Evolutionary conservation across 2,888 invertebrate species (phyloP).

Genomic region (Chaetogeoica ovagalla): DNA sequence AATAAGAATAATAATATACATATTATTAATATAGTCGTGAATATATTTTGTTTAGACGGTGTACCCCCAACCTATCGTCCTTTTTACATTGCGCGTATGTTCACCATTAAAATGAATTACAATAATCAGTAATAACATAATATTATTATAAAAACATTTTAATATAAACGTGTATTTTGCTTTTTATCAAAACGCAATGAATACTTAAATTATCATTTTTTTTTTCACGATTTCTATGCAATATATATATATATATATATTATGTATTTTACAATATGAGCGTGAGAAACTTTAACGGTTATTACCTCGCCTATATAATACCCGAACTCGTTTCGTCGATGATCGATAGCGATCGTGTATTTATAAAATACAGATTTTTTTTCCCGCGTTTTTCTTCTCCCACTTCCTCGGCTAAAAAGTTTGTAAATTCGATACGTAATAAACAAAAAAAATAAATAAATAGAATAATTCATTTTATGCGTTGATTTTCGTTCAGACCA

Average conservation of each 20-base stretch:
- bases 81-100: background rate
- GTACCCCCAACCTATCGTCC: no score
- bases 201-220: background rate
- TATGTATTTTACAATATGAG: background rate
- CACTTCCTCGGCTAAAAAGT: background rate
- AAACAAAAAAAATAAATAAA: no score
- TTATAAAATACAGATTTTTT: background rate
- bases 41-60: background rate
- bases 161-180: background rate
- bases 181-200: background rate
- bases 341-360: background rate
- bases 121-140: background rate
- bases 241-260: background rate
- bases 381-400: background rate
- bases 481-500: background rate
- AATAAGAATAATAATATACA: no score
- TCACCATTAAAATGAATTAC: constrained; percentile 21
- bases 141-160: background rate
- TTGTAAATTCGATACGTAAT: background rate
- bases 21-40: background rate
- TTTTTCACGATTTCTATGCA: background rate
- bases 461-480: background rate
- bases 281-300: constrained; percentile 15
- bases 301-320: background rate
- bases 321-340: background rate